Evolutionary conservation across 1,140 invertebrate species (phyloP).

Genomic region (Plectrocnemia conspersa): DNA sequence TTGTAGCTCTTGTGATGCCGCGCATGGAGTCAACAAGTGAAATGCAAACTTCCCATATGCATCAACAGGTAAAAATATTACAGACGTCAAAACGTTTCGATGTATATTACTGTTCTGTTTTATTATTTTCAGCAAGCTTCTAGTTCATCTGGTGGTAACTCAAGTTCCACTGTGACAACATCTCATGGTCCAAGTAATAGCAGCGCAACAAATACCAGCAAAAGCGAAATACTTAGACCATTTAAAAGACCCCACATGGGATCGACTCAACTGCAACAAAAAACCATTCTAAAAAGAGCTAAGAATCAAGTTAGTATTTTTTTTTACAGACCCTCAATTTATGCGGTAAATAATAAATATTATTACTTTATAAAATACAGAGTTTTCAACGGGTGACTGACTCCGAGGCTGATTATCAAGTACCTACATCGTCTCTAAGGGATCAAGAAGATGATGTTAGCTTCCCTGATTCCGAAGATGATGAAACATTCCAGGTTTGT

Average conservation of each 20-base stretch:
- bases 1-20: constrained; percentile 69
- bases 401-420: constrained; percentile 65
- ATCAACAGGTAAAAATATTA: constrained; percentile 15
- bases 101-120: neutral
- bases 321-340: no score
- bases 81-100: neutral
- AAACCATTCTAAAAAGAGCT: constrained; percentile 36
- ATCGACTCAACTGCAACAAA: constrained; percentile 11
- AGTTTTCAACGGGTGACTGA: constrained; percentile 47
- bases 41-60: constrained; percentile 23
- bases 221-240: neutral
- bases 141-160: constrained; percentile 31
- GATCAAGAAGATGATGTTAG: constrained; percentile 78
- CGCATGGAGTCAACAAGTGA: constrained; percentile 56
- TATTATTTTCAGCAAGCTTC: constrained; percentile 26
- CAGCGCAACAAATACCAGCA: neutral
- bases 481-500: constrained; percentile 39
- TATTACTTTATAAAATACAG: constrained; percentile 2
- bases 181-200: constrained; percentile 17
- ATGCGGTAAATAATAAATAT: no score
- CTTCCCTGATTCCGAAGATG: constrained; percentile 64
- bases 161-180: constrained; percentile 30
- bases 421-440: constrained; percentile 75
- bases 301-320: constrained; percentile 32
- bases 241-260: constrained; percentile 11